phyloP scores from a whole-genome alignment of 2,797 vertebrate genomes.

The Peromyscus melanophrys region DNA sequence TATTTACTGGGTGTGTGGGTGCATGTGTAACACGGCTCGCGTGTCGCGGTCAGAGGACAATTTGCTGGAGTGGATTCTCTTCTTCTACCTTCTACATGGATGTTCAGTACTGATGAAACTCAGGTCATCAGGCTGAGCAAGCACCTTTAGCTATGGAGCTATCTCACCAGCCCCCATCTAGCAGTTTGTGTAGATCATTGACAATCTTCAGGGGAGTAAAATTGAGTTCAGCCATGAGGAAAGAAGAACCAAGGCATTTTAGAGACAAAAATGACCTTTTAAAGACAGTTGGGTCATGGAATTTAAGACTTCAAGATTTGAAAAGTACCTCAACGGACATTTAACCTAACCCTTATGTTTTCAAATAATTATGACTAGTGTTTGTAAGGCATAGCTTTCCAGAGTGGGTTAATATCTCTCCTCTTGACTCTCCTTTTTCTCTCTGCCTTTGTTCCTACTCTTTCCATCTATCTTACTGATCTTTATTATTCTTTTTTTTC shows the following conservation, averaged over 20 bases:
- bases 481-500: conserved; percentile 48
- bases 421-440: not conserved
- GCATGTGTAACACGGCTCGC: not conserved
- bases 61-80: not conserved
- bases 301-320: conserved; percentile 52
- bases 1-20: not conserved
- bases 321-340: conserved; percentile 18
- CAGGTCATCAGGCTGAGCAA: not conserved
- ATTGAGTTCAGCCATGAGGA: conserved; percentile 45
- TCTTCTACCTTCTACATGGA: not conserved
- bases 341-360: conserved; percentile 28
- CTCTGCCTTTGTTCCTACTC: not conserved
- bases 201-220: conserved; percentile 59
- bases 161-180: not conserved
- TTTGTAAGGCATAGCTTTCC: conserved; percentile 1
- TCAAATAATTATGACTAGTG: conserved; percentile 48
- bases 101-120: no score
- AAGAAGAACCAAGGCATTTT: conserved; percentile 58
- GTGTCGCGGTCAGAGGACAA: not conserved
- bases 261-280: conserved; percentile 60
- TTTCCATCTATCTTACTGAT: not conserved
- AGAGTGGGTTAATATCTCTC: not conserved
- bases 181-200: conserved; percentile 59
- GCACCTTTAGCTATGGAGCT: not conserved
- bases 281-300: conserved; percentile 50